Conservation (phyloP, 2,888 invertebrate genomes). For the Colletes collaris region DNA sequence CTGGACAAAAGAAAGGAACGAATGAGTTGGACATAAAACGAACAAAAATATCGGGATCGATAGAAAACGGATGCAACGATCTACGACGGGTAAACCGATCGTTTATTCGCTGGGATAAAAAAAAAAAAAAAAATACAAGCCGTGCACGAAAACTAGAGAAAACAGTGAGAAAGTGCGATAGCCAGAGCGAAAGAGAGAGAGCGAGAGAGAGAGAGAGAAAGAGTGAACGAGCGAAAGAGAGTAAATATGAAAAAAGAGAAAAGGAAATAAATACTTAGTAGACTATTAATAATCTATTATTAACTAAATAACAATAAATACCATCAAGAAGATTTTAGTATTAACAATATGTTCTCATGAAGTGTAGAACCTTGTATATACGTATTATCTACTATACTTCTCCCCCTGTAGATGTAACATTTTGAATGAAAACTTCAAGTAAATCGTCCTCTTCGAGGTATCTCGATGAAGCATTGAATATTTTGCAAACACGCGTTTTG, state of each 20-base stretch:
- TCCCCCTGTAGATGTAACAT: slow-evolving; percentile 77
- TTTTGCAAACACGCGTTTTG: slow-evolving; percentile 36
- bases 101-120: slow-evolving; percentile 54
- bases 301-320: slow-evolving; percentile 77
- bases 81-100: slow-evolving; percentile 25
- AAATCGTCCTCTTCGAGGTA: slow-evolving; percentile 68
- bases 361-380: slow-evolving; percentile 83
- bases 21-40: background rate
- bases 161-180: slow-evolving; percentile 38
- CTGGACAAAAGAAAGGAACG: slow-evolving; percentile 17
- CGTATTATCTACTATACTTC: slow-evolving; percentile 79
- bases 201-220: slow-evolving; percentile 37
- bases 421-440: slow-evolving; percentile 60
- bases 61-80: slow-evolving; percentile 19
- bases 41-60: slow-evolving; percentile 13
- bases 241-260: slow-evolving; percentile 39
- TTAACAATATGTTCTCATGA: slow-evolving; percentile 82
- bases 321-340: slow-evolving; percentile 77
- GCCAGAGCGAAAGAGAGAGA: slow-evolving; percentile 41
- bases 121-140: background rate
- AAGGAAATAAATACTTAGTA: slow-evolving; percentile 67
- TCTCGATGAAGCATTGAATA: slow-evolving; percentile 65
- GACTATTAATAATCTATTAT: slow-evolving; percentile 71
- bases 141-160: slow-evolving; percentile 41
- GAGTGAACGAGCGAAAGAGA: slow-evolving; percentile 45